phyloP scores from a whole-genome alignment of 2,888 invertebrate genomes.

The Syritta pipiens region DNA sequence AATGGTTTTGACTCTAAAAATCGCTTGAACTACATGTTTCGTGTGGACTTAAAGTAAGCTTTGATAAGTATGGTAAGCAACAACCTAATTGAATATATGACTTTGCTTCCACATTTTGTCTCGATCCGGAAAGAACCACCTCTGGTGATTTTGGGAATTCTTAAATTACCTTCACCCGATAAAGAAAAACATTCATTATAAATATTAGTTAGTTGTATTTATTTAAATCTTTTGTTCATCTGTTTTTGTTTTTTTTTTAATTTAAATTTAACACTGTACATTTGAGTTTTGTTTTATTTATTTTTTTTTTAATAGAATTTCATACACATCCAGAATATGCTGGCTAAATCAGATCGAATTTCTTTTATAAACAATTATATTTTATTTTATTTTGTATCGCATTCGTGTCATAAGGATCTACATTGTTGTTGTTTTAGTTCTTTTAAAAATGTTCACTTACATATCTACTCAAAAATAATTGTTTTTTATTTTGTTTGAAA shows the following conservation, averaged over 20 bases:
- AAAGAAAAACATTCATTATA: conserved; percentile 41
- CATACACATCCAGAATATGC: conserved; percentile 51
- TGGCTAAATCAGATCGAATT: conserved; percentile 41
- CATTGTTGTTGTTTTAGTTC: conserved; percentile 33
- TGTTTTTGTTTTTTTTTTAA: conserved; percentile 17
- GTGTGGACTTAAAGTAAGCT: too few species aligned
- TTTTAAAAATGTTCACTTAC: conserved; percentile 57
- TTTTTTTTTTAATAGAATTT: too few species aligned
- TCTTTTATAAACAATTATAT: conserved; percentile 30
- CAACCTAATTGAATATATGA: too few species aligned
- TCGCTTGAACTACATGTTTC: too few species aligned
- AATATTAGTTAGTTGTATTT: conserved; percentile 60
- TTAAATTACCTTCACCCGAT: not conserved
- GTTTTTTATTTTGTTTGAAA: conserved; percentile 7
- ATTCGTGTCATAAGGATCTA: conserved; percentile 54
- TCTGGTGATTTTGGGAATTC: not conserved
- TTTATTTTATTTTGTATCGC: conserved; percentile 1
- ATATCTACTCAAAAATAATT: conserved; percentile 47
- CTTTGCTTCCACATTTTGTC: too few species aligned
- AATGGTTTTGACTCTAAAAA: too few species aligned
- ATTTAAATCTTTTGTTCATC: conserved; percentile 35
- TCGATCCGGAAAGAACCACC: too few species aligned
- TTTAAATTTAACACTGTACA: conserved; percentile 48
- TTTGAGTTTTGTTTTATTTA: conserved; percentile 51
- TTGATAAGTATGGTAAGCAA: too few species aligned